Evolutionary conservation across 2,888 invertebrate genomes (phyloP), one percentile per base, ranked within the genome.

Genomic region (Himalopsyche tibetana): DNA sequence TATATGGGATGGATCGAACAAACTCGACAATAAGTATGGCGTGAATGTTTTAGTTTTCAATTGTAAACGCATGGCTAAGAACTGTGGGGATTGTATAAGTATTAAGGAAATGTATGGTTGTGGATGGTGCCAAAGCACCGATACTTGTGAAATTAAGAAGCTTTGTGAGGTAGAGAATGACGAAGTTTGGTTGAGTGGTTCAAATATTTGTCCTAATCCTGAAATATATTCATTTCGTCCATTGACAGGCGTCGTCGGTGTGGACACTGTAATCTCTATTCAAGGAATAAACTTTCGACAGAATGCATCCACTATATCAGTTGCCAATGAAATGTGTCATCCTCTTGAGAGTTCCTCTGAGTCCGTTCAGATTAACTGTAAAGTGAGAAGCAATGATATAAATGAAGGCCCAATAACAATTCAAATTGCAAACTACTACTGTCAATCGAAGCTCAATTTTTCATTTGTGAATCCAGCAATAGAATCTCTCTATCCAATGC

Each of bases 11-110:
- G 98, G 98, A 28, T 97, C 97, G 9, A 98, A 98, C 90, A 98
- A 98, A 12, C 94, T 99, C 89, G 99, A 99, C 93, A 99, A 99
- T 94, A 99, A 99, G 5, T 96, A 97, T 92, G 97, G 98, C 92
- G 97, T 99, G 90, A 98, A 98, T 93, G 97, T 98, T 91, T 96
- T 98, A 84, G 97, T 98, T 90, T 98, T 98, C 92, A 95, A 97
- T 86, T 99, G 99, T 92, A 96, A 97, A 87, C 97, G 97, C 91
- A 98, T 99, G 98, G 99, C 99, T 5, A 96, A 97, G 91, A 99
- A 99, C 91, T 99, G 99, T 92, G 99, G 99, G 4, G 97, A 97
- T 94, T 99, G 99, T 91, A 93, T 99, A 90, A 98, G 98, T 42
- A 94, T 98, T 87, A 96, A 97, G 5, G 96, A 97, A 90, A 98